Evolutionary conservation across 2,113 vertebrate species (phyloP).

Genomic region (Oriolus oriolus): DNA sequence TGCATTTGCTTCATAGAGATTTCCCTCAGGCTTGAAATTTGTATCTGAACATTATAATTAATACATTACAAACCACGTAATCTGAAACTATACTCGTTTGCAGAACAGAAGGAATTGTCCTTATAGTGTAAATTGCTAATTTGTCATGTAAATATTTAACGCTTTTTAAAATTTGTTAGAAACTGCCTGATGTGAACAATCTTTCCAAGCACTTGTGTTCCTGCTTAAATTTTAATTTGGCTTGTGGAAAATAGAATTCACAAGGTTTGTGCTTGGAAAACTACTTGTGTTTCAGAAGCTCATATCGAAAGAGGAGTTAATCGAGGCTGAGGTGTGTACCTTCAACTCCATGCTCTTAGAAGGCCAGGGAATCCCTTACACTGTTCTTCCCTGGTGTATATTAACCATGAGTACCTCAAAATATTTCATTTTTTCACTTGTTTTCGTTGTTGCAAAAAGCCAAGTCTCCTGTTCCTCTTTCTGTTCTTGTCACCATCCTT

Average conservation of each 20-base stretch:
- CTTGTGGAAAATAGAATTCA: not conserved
- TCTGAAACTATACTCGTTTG: not conserved
- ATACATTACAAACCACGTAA: not conserved
- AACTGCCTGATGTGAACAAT: not conserved
- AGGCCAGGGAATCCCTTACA: not conserved
- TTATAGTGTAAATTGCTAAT: not conserved
- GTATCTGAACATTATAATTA: not conserved
- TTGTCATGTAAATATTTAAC: conserved; percentile 31
- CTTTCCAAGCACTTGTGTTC: not conserved
- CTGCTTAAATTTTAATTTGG: conserved; percentile 36
- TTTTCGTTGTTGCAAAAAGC: not conserved
- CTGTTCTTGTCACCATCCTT: not conserved
- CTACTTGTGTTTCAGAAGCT: not conserved
- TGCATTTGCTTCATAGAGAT: not conserved
- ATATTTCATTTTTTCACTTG: not conserved
- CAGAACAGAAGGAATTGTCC: not conserved
- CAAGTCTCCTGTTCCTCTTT: not conserved
- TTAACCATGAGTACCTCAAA: not conserved
- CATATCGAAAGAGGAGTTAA: not conserved
- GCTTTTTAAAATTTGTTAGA: not conserved
- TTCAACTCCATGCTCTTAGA: not conserved
- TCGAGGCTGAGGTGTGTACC: not conserved
- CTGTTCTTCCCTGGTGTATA: not conserved
- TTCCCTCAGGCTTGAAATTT: conserved; percentile 11
- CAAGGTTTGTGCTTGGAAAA: not conserved